Conservation (phyloP, 2,888 invertebrate species). For the Scrobipalpa costella region DNA sequence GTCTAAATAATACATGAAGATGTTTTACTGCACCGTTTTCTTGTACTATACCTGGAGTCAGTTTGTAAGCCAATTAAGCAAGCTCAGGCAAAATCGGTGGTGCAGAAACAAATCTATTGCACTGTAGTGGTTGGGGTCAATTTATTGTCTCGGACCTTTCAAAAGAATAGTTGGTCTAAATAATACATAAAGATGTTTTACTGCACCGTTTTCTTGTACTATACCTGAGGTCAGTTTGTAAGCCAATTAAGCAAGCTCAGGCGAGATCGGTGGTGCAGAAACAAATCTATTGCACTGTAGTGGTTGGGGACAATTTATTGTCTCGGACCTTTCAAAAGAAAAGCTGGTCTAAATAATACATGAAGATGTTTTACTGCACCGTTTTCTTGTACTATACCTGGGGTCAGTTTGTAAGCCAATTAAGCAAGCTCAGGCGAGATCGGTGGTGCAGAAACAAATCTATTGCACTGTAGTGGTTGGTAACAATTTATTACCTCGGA, state of each 20-base stretch:
- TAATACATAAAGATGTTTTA: too few relatives aligned
- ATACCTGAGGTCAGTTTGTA: slow-evolving; percentile 4
- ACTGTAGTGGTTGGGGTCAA: too few relatives aligned
- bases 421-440: not conserved
- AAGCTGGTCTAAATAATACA: too few relatives aligned
- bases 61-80: slow-evolving; percentile 3
- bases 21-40: too few relatives aligned
- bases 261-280: slow-evolving; percentile 4
- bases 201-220: not conserved
- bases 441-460: slow-evolving; percentile 11
- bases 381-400: not conserved
- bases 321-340: too few relatives aligned
- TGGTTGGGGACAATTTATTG: too few relatives aligned
- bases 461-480: too few relatives aligned
- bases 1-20: too few relatives aligned
- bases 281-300: slow-evolving; percentile 18
- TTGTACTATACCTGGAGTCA: not conserved
- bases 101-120: slow-evolving; percentile 15
- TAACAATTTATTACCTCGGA: too few relatives aligned
- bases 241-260: not conserved
- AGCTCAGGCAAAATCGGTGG: not conserved
- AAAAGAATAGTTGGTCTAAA: too few relatives aligned
- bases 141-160: too few relatives aligned
- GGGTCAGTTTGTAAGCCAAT: slow-evolving; percentile 3
- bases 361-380: too few relatives aligned